Conservation (phyloP, 2,113 vertebrate species). For the Zosterops japonicus region DNA sequence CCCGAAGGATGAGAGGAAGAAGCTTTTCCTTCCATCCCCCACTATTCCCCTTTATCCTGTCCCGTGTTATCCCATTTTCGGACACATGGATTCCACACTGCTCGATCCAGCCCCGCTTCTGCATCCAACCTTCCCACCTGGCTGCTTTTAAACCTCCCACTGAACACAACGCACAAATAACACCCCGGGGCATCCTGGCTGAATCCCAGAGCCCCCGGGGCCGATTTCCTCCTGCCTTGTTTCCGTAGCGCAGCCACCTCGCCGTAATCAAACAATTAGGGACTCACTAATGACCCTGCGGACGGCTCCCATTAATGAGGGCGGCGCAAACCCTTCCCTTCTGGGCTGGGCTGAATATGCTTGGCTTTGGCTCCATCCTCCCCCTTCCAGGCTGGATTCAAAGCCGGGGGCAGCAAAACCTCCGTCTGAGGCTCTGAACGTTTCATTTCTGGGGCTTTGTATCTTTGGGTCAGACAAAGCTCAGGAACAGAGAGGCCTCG, state of each 20-base stretch:
- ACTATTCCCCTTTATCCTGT: accelerated
- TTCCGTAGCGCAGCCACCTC: neutral
- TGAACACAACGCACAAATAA: neutral
- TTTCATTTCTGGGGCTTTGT: neutral
- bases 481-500: neutral
- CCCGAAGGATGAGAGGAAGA: neutral
- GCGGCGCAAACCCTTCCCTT: neutral
- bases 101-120: neutral
- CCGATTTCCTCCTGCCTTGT: neutral
- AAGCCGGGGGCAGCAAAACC: neutral
- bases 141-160: neutral
- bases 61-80: neutral
- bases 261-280: neutral
- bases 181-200: neutral
- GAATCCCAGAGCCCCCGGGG: neutral
- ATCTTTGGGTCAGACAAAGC: neutral
- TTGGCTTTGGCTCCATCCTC: neutral
- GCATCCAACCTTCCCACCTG: neutral
- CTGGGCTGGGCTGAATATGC: neutral
- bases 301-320: neutral
- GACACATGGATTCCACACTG: accelerated
- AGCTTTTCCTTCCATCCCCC: neutral
- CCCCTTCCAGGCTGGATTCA: neutral
- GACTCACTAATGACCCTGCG: neutral
- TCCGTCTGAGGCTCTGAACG: neutral